Base-by-base conservation (phyloP, 2,113 vertebrate genomes). In the Chlamydotis undulata region DNA sequence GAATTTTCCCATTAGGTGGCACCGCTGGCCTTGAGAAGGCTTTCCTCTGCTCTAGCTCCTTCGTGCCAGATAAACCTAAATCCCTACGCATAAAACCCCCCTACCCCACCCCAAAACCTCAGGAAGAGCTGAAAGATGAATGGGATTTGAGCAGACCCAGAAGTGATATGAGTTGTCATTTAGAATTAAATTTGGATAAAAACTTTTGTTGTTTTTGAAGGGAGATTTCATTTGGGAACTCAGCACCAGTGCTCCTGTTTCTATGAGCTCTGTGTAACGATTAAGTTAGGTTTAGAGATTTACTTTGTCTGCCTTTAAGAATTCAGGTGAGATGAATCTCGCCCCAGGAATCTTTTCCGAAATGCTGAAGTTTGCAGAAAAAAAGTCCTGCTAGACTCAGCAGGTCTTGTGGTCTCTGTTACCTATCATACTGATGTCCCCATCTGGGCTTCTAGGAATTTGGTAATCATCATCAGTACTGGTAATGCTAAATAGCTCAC, bases 1-100 rank as follows among this genome's bases (percentile, higher is more conserved):
- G 95, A 93, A 95, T 91, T 92, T 93, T 90, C 90, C 97, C 97
- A 67, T 91, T 95, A 97, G 97, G 90, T 97, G 97, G 97, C 97
- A 87, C 93, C 96, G 96, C 93, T 97, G 89, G 78, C 82, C 73
- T 65, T 95, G 75, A 70, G 84, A 97, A 96, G 39, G 57, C 3
- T 82, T 95, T 60, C 19, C 7, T 65, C 39, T 39, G 11, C 29
- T 52, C 49, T 47, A 47, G 1, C n/a, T 83, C 21, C 39, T n/a
- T 82, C 67, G 3, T 29, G 19, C 7, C 47, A 14, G 12, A 6
- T 1, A 35, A 8, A 31, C 7, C 26, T 15, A 24, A 65, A 43
- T 25, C 55, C 52, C 43, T 14, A 3, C 0, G 8, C 8, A 1
- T 3, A n/a, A 2, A 4, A 2, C 15, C 12, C 10, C 18, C 2